These are phyloP conservation scores for Amaurobius ferox DNA, from an alignment of 2,888 invertebrate species.

Conservation along the genomic window DNA sequence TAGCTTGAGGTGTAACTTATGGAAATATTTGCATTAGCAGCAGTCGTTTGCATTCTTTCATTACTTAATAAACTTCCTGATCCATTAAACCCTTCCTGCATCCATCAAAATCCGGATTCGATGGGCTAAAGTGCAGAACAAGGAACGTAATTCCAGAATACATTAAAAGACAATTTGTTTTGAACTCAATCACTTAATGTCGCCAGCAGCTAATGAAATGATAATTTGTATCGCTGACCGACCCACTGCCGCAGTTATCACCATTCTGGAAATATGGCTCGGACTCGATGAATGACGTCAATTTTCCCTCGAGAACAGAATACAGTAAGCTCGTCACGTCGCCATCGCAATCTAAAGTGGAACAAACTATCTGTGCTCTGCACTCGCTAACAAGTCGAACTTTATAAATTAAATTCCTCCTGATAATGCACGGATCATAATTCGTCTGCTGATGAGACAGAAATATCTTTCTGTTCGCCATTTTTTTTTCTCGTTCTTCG, in stretches of 20 bases:
- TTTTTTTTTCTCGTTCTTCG: neutral
- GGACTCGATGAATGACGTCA: neutral
- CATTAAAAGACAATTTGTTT: no score
- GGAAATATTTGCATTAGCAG: no score
- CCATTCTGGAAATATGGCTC: neutral
- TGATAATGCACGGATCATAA: neutral
- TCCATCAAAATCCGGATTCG: no score
- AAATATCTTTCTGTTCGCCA: neutral
- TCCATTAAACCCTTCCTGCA: no score
- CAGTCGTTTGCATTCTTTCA: no score
- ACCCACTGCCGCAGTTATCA: neutral
- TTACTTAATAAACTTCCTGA: no score
- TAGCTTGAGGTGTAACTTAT: no score
- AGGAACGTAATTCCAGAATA: no score
- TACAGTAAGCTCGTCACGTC: slow-evolving; percentile 30
- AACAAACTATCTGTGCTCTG: slow-evolving; percentile 16
- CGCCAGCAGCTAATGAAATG: no score
- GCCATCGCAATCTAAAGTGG: slow-evolving; percentile 15
- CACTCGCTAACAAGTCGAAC: neutral
- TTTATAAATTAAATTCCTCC: neutral
- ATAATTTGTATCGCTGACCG: no score
- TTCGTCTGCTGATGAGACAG: neutral
- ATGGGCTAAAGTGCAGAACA: no score
- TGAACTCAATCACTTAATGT: no score
- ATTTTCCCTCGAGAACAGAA: neutral